Evolutionary conservation across 2,797 vertebrate genomes (phyloP).

Genomic region (Phaenicophaeus curvirostris): DNA sequence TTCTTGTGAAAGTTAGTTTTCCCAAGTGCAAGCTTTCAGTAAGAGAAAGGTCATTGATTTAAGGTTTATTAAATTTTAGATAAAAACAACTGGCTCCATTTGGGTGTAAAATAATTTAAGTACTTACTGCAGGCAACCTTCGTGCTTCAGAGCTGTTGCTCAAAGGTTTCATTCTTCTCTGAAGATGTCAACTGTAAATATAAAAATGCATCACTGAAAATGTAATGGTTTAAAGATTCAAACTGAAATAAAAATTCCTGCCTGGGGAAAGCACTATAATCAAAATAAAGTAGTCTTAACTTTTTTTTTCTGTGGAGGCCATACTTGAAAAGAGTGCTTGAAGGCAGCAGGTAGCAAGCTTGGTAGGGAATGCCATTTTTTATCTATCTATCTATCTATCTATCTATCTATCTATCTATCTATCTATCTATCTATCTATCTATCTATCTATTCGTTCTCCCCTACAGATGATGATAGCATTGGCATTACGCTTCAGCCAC

Average conservation of each 20-base stretch:
- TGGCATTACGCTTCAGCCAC: neutral
- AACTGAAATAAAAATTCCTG: slow-evolving; percentile 79
- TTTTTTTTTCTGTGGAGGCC: slow-evolving; percentile 12
- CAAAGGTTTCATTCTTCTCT: slow-evolving; percentile 76
- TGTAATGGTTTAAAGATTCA: slow-evolving; percentile 78
- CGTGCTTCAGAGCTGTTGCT: slow-evolving; percentile 75
- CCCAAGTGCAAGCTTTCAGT: slow-evolving; percentile 67
- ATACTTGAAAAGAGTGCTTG: slow-evolving; percentile 15
- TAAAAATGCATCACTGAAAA: slow-evolving; percentile 82
- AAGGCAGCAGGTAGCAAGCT: slow-evolving; percentile 21
- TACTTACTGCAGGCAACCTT: slow-evolving; percentile 77
- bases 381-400: too few relatives aligned
- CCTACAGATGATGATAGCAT: neutral
- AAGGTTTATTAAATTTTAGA: slow-evolving; percentile 82
- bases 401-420: too few relatives aligned
- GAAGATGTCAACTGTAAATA: slow-evolving; percentile 83
- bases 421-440: too few relatives aligned
- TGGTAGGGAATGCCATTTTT: neutral
- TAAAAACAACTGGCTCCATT: slow-evolving; percentile 79
- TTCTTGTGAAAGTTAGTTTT: slow-evolving; percentile 76
- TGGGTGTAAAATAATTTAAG: slow-evolving; percentile 81
- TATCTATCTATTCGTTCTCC: neutral
- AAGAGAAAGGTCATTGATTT: slow-evolving; percentile 78
- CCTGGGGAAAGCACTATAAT: slow-evolving; percentile 76
- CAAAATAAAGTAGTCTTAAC: slow-evolving; percentile 70